Evolutionary conservation across 2,888 invertebrate genomes (phyloP).

Genomic region (Parascotia fuliginaria): DNA sequence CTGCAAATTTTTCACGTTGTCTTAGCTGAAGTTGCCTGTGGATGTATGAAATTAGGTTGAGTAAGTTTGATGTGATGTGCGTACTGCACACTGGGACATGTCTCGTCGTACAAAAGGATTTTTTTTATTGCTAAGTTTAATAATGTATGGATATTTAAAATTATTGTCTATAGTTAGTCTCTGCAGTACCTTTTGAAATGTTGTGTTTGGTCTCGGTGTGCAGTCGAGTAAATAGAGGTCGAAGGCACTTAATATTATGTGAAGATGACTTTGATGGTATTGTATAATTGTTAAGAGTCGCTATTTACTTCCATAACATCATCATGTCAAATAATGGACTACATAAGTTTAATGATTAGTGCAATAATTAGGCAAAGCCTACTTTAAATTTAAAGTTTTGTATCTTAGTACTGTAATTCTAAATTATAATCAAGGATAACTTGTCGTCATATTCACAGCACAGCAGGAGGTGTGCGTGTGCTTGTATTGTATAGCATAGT

Average conservation of each 20-base stretch:
- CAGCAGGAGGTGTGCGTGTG: constrained; percentile 42
- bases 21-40: constrained; percentile 74
- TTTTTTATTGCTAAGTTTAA: constrained; percentile 32
- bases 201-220: constrained; percentile 42
- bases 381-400: constrained; percentile 74
- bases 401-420: constrained; percentile 76
- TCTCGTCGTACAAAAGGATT: constrained; percentile 31
- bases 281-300: constrained; percentile 36
- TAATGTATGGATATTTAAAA: constrained; percentile 35
- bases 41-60: constrained; percentile 62
- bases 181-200: constrained; percentile 24
- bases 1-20: constrained; percentile 79
- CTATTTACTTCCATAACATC: constrained; percentile 73
- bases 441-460: constrained; percentile 49
- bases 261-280: constrained; percentile 37
- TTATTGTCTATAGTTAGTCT: constrained; percentile 39
- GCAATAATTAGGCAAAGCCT: constrained; percentile 85
- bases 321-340: constrained; percentile 70
- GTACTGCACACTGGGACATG: constrained; percentile 52
- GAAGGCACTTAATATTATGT: constrained; percentile 40
- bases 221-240: constrained; percentile 46
- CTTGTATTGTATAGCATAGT: constrained; percentile 50
- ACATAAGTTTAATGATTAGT: constrained; percentile 76
- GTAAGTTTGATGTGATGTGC: constrained; percentile 49
- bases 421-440: constrained; percentile 55